Evolutionary conservation across 2,888 invertebrate genomes (phyloP), one percentile per base, ranked within the genome.

Genomic region (Drosophila limbata): DNA sequence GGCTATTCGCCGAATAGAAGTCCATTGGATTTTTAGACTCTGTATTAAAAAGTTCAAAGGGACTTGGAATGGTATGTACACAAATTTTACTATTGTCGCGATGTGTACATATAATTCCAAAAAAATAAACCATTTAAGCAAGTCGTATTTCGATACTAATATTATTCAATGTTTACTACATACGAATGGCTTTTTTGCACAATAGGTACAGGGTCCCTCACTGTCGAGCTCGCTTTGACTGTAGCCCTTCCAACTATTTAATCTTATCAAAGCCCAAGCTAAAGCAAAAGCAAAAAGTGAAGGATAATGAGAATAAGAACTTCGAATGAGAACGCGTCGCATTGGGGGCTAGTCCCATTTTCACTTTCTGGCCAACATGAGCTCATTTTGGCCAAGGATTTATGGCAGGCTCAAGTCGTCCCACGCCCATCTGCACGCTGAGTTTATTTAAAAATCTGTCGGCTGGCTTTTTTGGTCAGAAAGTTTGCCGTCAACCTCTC

Each of bases 371-470:
- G 19, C 35, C 61, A 70, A 70, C 59, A 75, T 75, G 64, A 76
- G 79, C 81, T 84, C 81, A 86, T 79, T 86, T 70, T 70, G 70
- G 76, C 66, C 73, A 73, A 84, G 70, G 79, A 77, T 81, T 86
- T 81, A 74, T 77, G 67, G 72, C 69, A 55, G 55, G 51, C 73
- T 67, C 44, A 73, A 67, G 68, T 55, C 56, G 50, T 19, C 25
- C 25, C 39, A 40, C 21, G 19, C 45, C 42, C 48, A 42, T 13
- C 33, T 57, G 35, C 2, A 39, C 53, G 28, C n/a, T 28, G 53
- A 60, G 73, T 73, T 75, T 70, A 74, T 74, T 74, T 74, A 70
- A 74, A 74, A 74, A 60, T 56, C 35, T 61, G 64, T 45, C 53
- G 70, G 39, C 64, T 63, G 31, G 48, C 40, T 28, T 52, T 52